phyloP scores from a whole-genome alignment of 2,888 invertebrate species.

The Heliconius hortense region DNA sequence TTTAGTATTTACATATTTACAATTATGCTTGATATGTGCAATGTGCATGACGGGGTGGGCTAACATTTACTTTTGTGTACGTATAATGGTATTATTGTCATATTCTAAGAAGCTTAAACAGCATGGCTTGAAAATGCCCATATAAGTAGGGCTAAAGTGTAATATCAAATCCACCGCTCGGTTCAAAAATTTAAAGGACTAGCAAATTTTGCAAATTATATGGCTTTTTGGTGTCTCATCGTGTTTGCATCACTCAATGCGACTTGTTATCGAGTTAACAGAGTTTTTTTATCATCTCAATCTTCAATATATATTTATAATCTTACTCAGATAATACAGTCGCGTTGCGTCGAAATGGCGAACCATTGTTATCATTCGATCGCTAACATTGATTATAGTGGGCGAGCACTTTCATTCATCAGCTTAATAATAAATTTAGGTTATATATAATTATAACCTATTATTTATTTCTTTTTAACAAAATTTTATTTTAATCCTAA shows the following conservation, averaged over 20 bases:
- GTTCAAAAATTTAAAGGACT: constrained; percentile 66
- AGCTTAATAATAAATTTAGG: not conserved
- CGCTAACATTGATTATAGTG: constrained; percentile 2
- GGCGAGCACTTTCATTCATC: not conserved
- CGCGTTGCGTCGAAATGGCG: constrained; percentile 25
- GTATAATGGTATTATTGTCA: constrained; percentile 4
- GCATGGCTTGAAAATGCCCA: constrained; percentile 49
- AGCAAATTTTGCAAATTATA: constrained; percentile 32
- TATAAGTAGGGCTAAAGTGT: constrained; percentile 13
- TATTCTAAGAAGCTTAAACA: constrained; percentile 39
- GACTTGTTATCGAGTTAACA: constrained; percentile 12
- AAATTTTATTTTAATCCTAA: not conserved
- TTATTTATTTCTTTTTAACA: not conserved
- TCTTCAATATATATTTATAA: constrained; percentile 14
- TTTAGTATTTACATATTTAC: constrained; percentile 61
- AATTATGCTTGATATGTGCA: constrained; percentile 48
- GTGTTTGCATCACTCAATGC: constrained; percentile 28
- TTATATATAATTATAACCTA: not conserved
- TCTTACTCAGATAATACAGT: constrained; percentile 18
- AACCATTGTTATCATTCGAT: constrained; percentile 9
- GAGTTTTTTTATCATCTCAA: constrained; percentile 1
- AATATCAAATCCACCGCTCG: constrained; percentile 31
- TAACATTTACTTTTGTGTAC: constrained; percentile 42
- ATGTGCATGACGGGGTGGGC: constrained; percentile 69
- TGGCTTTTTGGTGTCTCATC: constrained; percentile 33